These are phyloP conservation scores for Ericerus pela DNA, from an alignment of 1,140 invertebrate species.

Conservation along the genomic window DNA sequence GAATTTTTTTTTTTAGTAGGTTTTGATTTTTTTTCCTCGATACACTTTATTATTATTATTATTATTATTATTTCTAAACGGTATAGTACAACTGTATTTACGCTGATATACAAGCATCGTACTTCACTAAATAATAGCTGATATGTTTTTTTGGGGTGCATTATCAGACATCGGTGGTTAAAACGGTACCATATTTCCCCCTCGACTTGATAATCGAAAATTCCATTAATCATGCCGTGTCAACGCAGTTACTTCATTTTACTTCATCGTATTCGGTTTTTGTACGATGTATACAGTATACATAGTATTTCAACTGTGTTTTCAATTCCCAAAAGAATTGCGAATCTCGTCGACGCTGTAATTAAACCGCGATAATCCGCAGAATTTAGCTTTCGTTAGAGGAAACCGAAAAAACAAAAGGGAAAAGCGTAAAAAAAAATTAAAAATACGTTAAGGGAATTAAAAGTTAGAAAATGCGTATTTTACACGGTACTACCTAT, in stretches of 20 bases:
- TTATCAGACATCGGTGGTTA: not conserved
- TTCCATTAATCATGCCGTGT: slow-evolving; percentile 5
- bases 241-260: slow-evolving; percentile 6
- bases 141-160: not conserved
- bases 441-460: too few species aligned
- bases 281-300: too few species aligned
- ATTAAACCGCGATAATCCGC: slow-evolving; percentile 2
- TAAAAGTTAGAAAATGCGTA: too few species aligned
- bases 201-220: not conserved
- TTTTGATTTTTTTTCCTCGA: too few species aligned
- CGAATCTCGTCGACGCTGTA: slow-evolving; percentile 5
- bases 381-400: not conserved
- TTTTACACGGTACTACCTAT: too few species aligned
- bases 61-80: not conserved
- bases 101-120: not conserved
- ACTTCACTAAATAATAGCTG: not conserved
- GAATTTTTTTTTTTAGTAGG: too few species aligned
- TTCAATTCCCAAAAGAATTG: slow-evolving; percentile 3
- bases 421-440: too few species aligned
- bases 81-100: not conserved
- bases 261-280: not conserved
- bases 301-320: not conserved
- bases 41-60: too few species aligned
- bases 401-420: not conserved
- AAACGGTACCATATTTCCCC: not conserved